Percentiles rank a stretch among this genome's conserved stretches.
Evolutionary conservation across 2,888 invertebrate genomes (phyloP).

Genomic region (Torymus texanus): DNA sequence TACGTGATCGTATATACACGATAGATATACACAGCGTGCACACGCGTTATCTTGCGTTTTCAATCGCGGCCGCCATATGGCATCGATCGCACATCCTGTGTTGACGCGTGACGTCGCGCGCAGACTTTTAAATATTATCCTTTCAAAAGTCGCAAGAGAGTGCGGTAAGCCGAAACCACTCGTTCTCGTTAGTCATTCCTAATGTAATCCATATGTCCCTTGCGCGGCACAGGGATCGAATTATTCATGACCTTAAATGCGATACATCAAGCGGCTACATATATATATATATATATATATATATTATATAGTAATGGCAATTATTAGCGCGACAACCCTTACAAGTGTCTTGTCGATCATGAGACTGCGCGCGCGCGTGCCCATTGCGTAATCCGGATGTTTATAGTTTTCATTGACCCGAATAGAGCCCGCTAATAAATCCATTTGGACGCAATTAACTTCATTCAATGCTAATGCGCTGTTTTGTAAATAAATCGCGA

Average conservation of each 20-base stretch:
- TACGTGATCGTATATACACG: not conserved
- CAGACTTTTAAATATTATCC: conserved; percentile 45
- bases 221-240: conserved; percentile 9
- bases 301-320: not conserved
- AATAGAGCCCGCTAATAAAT: conserved; percentile 6
- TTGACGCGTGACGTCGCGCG: conserved; percentile 37
- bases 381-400: conserved; percentile 15
- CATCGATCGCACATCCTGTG: conserved; percentile 40
- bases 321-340: too few relatives aligned
- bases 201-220: conserved; percentile 24
- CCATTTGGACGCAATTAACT: not conserved
- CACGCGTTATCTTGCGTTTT: conserved; percentile 14
- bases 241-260: conserved; percentile 28
- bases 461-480: not conserved
- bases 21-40: not conserved
- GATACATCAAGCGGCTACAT: not conserved
- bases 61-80: conserved; percentile 29
- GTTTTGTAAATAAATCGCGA: not conserved
- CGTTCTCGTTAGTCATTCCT: conserved; percentile 20
- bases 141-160: not conserved
- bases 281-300: not conserved
- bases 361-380: not conserved
- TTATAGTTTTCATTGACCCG: not conserved
- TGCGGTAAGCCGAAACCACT: conserved; percentile 19
- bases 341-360: not conserved